These are phyloP conservation scores for Anguilla japonica DNA, from an alignment of 2,113 vertebrate genomes.

Conservation along the genomic window DNA sequence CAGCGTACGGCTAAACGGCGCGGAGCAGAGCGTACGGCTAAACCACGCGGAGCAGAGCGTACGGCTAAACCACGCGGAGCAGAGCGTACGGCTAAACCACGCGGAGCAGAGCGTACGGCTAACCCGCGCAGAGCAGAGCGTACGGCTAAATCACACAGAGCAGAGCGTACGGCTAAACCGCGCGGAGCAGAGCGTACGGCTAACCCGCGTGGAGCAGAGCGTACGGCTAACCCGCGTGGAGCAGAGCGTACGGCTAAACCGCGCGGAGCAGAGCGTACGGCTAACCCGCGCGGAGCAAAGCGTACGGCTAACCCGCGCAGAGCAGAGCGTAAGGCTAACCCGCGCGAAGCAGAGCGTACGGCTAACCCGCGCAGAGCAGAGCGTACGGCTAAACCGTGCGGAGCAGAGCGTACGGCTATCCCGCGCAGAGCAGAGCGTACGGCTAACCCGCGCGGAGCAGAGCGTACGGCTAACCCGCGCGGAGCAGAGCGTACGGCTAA, in stretches of 20 bases:
- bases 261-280: slow-evolving; percentile 46
- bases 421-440: too few species aligned
- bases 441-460: too few species aligned
- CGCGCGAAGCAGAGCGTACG: neutral
- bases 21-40: slow-evolving; percentile 41
- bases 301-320: slow-evolving; percentile 40
- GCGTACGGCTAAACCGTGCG: too few species aligned
- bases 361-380: too few species aligned
- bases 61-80: slow-evolving; percentile 27
- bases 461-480: too few species aligned
- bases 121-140: slow-evolving; percentile 42
- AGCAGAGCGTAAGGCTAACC: slow-evolving; percentile 16
- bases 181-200: slow-evolving; percentile 41
- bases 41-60: slow-evolving; percentile 45
- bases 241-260: slow-evolving; percentile 40
- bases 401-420: too few species aligned
- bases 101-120: slow-evolving; percentile 47
- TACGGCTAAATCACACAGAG: slow-evolving; percentile 43
- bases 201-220: slow-evolving; percentile 45
- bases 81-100: slow-evolving; percentile 26
- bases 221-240: neutral
- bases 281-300: slow-evolving; percentile 43
- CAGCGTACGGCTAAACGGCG: neutral
- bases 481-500: too few species aligned
- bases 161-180: neutral